phyloP scores from a whole-genome alignment of 64 coral and sea anemone species.

The Montipora efflorescens region DNA sequence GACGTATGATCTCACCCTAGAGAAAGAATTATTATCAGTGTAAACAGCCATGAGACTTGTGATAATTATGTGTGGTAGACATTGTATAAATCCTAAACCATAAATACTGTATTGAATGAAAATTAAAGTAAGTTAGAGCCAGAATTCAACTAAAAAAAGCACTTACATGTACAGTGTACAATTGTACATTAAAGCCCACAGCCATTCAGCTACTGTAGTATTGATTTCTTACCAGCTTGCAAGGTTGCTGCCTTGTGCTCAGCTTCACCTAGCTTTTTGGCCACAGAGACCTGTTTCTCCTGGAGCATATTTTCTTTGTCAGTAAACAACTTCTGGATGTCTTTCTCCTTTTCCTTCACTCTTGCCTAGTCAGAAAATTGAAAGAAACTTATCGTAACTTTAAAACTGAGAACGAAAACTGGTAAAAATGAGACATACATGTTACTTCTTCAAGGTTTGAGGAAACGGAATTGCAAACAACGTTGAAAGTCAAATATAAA shows the following conservation, averaged over 20 bases:
- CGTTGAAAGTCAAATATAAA: too few relatives aligned
- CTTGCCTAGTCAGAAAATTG: constrained; percentile 48
- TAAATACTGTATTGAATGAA: neutral
- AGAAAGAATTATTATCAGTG: too few relatives aligned
- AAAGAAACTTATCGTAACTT: neutral
- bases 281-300: constrained; percentile 94
- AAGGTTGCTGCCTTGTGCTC: constrained; percentile 87
- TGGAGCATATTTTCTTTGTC: constrained; percentile 90
- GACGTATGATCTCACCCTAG: too few relatives aligned
- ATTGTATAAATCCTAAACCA: neutral
- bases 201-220: neutral
- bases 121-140: neutral
- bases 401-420: neutral
- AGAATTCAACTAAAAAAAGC: neutral
- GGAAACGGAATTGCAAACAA: too few relatives aligned
- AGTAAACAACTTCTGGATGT: constrained; percentile 91
- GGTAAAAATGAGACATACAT: too few relatives aligned
- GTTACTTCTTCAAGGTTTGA: too few relatives aligned
- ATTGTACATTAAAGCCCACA: neutral
- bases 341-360: constrained; percentile 95
- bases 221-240: constrained; percentile 78
- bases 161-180: neutral
- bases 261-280: constrained; percentile 95
- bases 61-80: too few relatives aligned
- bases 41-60: too few relatives aligned